phyloP scores from a whole-genome alignment of 2,797 vertebrate species.

The Esox masquinongy region DNA sequence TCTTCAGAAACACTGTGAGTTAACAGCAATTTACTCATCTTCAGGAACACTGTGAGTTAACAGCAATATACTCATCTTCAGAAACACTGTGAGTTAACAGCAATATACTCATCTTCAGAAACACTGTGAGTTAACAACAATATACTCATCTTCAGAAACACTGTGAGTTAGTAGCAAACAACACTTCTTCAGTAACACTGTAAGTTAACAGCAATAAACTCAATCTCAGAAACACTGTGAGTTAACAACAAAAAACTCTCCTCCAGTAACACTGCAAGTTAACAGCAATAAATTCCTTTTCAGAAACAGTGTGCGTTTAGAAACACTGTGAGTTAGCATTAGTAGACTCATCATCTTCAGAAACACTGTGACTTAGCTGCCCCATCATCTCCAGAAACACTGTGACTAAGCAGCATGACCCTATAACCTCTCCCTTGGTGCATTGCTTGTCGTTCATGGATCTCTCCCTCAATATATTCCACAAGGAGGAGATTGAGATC shows the following conservation, averaged over 20 bases:
- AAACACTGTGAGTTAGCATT: constrained; percentile 63
- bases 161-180: constrained; percentile 68
- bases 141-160: constrained; percentile 82
- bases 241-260: not conserved
- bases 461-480: constrained; percentile 17
- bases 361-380: not conserved
- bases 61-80: too few relatives aligned
- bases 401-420: not conserved
- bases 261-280: not conserved
- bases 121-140: not conserved
- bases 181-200: too few relatives aligned
- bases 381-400: not conserved
- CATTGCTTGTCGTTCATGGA: constrained; percentile 12
- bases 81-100: constrained; percentile 62
- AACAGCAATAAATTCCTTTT: constrained; percentile 68
- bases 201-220: constrained; percentile 61
- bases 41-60: constrained; percentile 83
- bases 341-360: not conserved
- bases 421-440: not conserved
- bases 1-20: constrained; percentile 32
- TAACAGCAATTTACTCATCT: constrained; percentile 58
- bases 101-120: not conserved
- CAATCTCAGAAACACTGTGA: not conserved
- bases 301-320: constrained; percentile 80
- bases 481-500: constrained; percentile 18